These are phyloP conservation scores for Calidris pugnax DNA, from an alignment of 2,113 vertebrate species.

Conservation along the genomic window DNA sequence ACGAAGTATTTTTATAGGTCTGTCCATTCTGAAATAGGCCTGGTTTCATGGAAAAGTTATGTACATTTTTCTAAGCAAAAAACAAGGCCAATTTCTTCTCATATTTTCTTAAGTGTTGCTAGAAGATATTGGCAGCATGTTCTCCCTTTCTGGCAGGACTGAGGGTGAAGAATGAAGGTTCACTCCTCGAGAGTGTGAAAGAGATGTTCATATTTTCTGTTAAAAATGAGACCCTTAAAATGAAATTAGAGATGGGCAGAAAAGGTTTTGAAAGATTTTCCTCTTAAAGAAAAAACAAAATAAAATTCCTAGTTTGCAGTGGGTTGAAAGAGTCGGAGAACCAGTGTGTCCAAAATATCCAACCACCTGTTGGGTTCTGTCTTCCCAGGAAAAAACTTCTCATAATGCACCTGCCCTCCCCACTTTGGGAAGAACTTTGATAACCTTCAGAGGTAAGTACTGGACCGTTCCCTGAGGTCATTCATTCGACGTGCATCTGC, in stretches of 20 bases:
- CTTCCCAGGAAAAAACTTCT: neutral
- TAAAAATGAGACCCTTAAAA: constrained; percentile 46
- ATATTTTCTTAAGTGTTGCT: constrained; percentile 51
- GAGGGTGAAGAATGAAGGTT: constrained; percentile 61
- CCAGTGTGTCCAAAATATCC: neutral
- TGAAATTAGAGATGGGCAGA: constrained; percentile 27
- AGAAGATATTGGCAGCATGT: constrained; percentile 52
- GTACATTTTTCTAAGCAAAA: constrained; percentile 27
- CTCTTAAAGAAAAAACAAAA: neutral
- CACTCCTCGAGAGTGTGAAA: constrained; percentile 53
- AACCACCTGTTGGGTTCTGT: neutral
- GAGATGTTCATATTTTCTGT: constrained; percentile 51
- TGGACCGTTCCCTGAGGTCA: neutral
- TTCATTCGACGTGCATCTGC: neutral
- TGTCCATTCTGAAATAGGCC: neutral
- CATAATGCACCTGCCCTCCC: neutral
- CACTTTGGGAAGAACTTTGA: neutral
- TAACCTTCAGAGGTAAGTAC: neutral
- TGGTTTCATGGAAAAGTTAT: neutral
- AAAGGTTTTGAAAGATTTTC: neutral
- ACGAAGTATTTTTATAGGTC: neutral
- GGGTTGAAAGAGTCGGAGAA: neutral
- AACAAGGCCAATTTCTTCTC: constrained; percentile 37
- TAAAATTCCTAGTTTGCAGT: neutral
- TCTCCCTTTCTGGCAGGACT: constrained; percentile 55